Evolutionary conservation across 37 sponge, comb jelly and placozoan species (phyloP).

Genomic region (Halisarca cf. caerulea): DNA sequence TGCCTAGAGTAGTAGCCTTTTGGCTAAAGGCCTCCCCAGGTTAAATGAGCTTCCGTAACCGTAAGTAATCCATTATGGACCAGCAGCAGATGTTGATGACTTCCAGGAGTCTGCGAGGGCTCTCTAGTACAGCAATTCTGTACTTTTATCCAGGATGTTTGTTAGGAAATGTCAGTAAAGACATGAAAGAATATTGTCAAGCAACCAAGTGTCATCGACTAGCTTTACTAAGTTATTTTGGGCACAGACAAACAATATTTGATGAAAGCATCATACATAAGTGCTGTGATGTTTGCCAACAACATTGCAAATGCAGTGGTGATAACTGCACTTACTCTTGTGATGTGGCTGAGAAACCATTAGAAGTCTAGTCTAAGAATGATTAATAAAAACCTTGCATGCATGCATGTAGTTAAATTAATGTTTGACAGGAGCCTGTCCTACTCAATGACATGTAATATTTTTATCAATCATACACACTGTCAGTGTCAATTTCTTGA

Average conservation of each 20-base stretch:
- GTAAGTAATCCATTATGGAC: constrained; percentile 27
- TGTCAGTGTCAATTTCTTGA: neutral
- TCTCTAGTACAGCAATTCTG: neutral
- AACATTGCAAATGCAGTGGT: no score
- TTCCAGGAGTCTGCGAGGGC: constrained; percentile 22
- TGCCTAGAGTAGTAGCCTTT: no score
- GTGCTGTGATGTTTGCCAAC: neutral
- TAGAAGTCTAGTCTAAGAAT: no score
- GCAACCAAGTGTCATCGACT: neutral
- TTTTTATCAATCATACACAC: no score
- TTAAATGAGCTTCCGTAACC: no score
- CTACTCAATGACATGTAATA: no score
- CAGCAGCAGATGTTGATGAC: constrained; percentile 18
- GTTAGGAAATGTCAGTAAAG: constrained; percentile 1
- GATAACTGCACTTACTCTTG: no score
- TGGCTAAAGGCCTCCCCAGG: no score
- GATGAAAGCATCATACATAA: neutral
- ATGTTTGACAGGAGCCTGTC: no score
- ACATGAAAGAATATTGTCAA: constrained; percentile 3
- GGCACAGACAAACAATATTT: neutral
- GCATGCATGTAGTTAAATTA: no score
- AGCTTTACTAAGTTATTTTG: neutral
- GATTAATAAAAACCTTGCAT: no score
- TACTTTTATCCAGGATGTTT: neutral
- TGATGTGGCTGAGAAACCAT: no score